These are phyloP conservation scores for Tipula helvola DNA, from an alignment of 2,888 invertebrate species.

Conservation along the genomic window DNA sequence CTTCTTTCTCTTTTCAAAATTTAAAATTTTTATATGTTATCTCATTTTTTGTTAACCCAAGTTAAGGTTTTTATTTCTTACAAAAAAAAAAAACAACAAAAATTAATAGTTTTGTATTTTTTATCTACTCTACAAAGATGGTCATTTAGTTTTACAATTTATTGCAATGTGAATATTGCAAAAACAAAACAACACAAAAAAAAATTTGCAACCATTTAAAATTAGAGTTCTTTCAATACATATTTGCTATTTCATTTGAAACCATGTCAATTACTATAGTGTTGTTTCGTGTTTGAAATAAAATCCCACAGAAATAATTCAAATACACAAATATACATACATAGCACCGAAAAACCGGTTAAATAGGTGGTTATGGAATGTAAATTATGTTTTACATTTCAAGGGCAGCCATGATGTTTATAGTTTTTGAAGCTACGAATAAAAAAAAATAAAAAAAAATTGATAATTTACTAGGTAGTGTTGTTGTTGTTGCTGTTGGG, in stretches of 20 bases:
- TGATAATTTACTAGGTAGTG: not conserved
- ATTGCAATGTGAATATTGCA: not conserved
- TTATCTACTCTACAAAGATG: not conserved
- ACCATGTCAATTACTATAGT: not conserved
- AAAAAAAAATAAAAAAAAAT: not conserved
- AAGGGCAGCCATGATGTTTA: not conserved
- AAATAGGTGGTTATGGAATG: slow-evolving; percentile 4
- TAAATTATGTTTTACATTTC: not conserved
- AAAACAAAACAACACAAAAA: not conserved
- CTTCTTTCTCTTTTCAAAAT: not conserved
- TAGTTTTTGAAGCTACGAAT: not conserved
- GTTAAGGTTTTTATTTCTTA: no score
- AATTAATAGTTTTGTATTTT: not conserved
- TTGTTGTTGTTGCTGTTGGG: not conserved
- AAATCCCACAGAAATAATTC: not conserved
- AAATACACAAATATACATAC: not conserved
- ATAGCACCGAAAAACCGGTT: not conserved
- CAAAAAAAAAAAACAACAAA: no score
- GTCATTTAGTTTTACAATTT: not conserved
- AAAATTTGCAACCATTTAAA: not conserved
- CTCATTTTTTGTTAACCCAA: not conserved
- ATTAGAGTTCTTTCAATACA: not conserved
- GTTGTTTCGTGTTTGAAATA: not conserved
- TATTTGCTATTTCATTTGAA: not conserved
- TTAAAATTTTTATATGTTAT: not conserved